Base-by-base conservation (phyloP, 2,888 invertebrate genomes). In the Agrilus biguttatus region DNA sequence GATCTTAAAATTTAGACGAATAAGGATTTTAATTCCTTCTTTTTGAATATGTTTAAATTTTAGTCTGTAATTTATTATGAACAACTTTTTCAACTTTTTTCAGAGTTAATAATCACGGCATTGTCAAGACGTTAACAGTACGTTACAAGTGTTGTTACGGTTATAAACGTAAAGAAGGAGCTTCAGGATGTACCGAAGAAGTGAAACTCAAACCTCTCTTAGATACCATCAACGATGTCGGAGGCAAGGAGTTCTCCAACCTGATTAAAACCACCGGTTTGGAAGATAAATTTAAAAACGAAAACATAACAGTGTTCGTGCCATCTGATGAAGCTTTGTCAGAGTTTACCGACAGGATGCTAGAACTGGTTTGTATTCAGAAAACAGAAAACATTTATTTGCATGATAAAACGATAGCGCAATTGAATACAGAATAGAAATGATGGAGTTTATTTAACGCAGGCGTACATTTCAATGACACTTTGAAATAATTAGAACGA, bases 71-170 rank as follows among this genome's bases (percentile, higher is more conserved):
- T 21, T 7, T 21, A 17, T 3, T 17, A 21, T 2, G 21, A 21
- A 39, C 8, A 13, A 14, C 12, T 36, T 37, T 42, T 44, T 34
- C 17, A 39, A 45, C 36, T 14, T 41, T 49, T 55, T 59, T 10
- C 53, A 78, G 78, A 51, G 62, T 71, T 35, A 71, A 71, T 53
- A 70, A 72, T 52, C 70, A 72, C 53, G 75, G 75, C 14, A 70
- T 73, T 33, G 72, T 73, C 50, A 78, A 75, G 60, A 79, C 76
- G 2, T 63, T 75, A 49, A 73, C 71, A 12, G 71, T 78, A 39
- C 73, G 72, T 14, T 74, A 78, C 51, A 75, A 79, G 58, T 83
- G 83, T 59, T 83, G 83, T 59, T 73, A 74, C 55, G 82, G 82
- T 34, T 80, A 67, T 60, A 67, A 72, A 43, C 67, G 75, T 43